Percentiles rank a stretch among this genome's conserved stretches.
These are phyloP conservation scores for Clupea harengus DNA, from an alignment of 2,113 vertebrate genomes.

Conservation along the genomic window DNA sequence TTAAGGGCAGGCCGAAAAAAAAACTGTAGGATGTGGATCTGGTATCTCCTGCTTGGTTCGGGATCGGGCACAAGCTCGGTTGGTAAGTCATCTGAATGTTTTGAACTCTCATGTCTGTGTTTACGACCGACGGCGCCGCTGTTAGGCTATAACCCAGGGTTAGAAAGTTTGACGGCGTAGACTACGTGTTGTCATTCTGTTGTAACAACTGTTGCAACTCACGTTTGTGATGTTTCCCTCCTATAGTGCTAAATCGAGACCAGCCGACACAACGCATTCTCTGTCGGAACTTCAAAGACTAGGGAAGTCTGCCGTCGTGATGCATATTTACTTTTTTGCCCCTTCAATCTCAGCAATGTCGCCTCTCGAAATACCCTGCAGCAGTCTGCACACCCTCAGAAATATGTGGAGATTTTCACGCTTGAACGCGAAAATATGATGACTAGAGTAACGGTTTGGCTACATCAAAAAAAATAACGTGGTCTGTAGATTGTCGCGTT, in stretches of 20 bases:
- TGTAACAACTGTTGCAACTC: slow-evolving; percentile 6
- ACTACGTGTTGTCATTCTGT: neutral
- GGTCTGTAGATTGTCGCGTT: neutral
- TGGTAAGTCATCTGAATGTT: slow-evolving; percentile 68
- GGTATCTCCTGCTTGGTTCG: slow-evolving; percentile 80
- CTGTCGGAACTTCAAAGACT: neutral
- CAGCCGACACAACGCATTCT: neutral
- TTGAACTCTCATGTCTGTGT: neutral
- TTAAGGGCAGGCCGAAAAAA: slow-evolving; percentile 49
- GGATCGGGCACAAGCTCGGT: slow-evolving; percentile 72
- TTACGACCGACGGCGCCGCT: neutral
- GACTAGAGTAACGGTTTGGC: neutral
- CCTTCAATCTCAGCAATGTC: neutral
- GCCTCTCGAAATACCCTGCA: neutral
- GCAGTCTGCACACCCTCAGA: neutral
- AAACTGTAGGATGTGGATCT: slow-evolving; percentile 79
- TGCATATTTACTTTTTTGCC: neutral
- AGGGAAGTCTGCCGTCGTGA: neutral
- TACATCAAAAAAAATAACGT: neutral
- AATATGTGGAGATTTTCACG: neutral
- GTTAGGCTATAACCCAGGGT: neutral
- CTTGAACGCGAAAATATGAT: neutral
- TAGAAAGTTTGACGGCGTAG: neutral
- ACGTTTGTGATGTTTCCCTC: neutral
- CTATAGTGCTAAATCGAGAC: neutral